Conservation (phyloP, 2,888 invertebrate genomes). For the Boloria selene region DNA sequence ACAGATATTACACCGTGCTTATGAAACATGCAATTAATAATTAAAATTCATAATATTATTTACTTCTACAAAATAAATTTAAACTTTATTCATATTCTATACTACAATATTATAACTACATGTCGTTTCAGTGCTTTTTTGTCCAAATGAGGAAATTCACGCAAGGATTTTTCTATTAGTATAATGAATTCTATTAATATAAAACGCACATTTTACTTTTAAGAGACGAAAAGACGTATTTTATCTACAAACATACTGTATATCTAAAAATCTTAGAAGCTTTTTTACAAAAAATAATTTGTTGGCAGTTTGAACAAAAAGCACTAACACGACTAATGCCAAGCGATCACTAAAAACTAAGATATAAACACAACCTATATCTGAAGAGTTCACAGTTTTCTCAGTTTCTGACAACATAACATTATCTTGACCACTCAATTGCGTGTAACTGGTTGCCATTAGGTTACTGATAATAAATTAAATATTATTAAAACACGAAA, state of each 20-base stretch:
- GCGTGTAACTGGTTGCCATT: conserved; percentile 21
- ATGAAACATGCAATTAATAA: neutral
- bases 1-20: neutral
- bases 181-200: too few relatives aligned
- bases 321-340: neutral
- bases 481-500: neutral
- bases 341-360: conserved; percentile 1
- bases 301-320: too few relatives aligned
- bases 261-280: neutral
- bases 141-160: too few relatives aligned
- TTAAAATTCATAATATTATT: neutral
- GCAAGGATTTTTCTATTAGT: too few relatives aligned
- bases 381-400: neutral
- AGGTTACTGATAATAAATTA: neutral
- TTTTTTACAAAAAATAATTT: too few relatives aligned
- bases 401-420: neutral
- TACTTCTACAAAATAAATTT: neutral
- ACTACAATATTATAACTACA: too few relatives aligned
- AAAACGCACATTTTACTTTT: too few relatives aligned
- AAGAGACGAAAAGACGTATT: neutral
- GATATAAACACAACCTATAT: conserved; percentile 2
- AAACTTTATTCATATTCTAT: too few relatives aligned
- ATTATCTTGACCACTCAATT: conserved; percentile 19
- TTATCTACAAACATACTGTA: neutral
- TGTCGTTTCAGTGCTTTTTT: too few relatives aligned